Evolutionary conservation across 2,888 invertebrate species (phyloP).

Genomic region (Pediacus dermestoides): DNA sequence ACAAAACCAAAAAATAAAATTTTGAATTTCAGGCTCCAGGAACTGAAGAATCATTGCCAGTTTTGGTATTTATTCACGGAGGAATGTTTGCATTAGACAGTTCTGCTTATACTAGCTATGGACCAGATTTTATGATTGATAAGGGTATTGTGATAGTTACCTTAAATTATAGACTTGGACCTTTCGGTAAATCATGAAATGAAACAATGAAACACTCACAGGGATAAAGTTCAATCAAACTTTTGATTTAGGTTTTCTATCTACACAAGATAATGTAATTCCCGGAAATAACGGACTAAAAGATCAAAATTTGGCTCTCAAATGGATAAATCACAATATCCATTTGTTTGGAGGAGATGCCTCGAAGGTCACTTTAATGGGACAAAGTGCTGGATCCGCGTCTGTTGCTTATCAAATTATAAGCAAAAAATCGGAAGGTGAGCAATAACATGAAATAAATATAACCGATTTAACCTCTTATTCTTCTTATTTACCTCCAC

Average conservation of each 20-base stretch:
- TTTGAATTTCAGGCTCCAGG: too few relatives aligned
- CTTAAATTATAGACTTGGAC: constrained; percentile 31
- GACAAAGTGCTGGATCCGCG: constrained; percentile 5
- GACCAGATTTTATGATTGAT: constrained; percentile 19
- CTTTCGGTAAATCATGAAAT: constrained; percentile 20
- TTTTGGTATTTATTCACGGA: constrained; percentile 1
- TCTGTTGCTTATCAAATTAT: neutral
- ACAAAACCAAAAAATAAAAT: too few relatives aligned
- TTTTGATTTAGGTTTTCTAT: constrained; percentile 10
- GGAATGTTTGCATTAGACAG: neutral
- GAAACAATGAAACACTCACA: too few relatives aligned
- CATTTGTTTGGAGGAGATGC: constrained; percentile 5
- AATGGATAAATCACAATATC: constrained; percentile 5
- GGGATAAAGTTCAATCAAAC: neutral
- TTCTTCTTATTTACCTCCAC: too few relatives aligned
- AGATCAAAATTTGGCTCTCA: neutral
- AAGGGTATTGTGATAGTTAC: neutral
- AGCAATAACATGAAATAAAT: too few relatives aligned
- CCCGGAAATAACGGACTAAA: constrained; percentile 4
- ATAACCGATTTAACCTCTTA: too few relatives aligned
- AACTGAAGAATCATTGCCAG: neutral
- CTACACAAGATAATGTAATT: constrained; percentile 3
- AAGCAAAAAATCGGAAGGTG: neutral
- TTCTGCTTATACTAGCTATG: constrained; percentile 25
- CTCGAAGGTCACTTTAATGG: neutral